These are phyloP conservation scores for Lichenostomus cassidix DNA, from an alignment of 2,113 vertebrate species.

Conservation along the genomic window DNA sequence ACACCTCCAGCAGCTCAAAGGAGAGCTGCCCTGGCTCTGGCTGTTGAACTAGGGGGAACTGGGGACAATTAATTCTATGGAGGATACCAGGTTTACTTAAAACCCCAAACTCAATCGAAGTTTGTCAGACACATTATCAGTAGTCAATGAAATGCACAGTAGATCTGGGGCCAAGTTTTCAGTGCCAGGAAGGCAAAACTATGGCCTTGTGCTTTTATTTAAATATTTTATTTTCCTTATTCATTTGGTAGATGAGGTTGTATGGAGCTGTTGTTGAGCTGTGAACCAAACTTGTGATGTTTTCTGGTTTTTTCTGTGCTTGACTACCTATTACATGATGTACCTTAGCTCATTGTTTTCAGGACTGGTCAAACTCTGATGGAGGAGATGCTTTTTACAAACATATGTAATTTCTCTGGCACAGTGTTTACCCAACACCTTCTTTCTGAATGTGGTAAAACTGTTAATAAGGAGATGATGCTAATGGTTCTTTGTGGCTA, in stretches of 20 bases:
- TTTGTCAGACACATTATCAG: neutral
- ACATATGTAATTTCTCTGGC: neutral
- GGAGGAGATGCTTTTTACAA: neutral
- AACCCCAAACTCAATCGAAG: neutral
- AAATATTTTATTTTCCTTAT: neutral
- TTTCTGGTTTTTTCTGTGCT: neutral
- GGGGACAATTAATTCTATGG: neutral
- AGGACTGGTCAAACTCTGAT: neutral
- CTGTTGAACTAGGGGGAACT: neutral
- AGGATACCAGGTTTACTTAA: neutral
- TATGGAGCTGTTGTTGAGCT: neutral
- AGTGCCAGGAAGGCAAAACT: neutral
- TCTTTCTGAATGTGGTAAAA: neutral
- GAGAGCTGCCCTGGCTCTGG: neutral
- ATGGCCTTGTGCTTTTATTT: neutral
- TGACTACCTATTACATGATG: neutral
- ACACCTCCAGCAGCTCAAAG: neutral
- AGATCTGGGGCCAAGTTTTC: neutral
- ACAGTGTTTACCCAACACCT: neutral
- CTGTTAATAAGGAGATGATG: neutral
- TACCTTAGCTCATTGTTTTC: neutral
- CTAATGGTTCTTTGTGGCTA: neutral
- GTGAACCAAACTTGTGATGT: neutral
- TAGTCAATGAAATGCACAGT: neutral
- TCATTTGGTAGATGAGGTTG: neutral